A percentile compares a stretch with the other conserved stretches of the same genome.
Evolutionary conservation across 2,113 vertebrate genomes (phyloP).

Genomic region (Gavialis gangeticus): DNA sequence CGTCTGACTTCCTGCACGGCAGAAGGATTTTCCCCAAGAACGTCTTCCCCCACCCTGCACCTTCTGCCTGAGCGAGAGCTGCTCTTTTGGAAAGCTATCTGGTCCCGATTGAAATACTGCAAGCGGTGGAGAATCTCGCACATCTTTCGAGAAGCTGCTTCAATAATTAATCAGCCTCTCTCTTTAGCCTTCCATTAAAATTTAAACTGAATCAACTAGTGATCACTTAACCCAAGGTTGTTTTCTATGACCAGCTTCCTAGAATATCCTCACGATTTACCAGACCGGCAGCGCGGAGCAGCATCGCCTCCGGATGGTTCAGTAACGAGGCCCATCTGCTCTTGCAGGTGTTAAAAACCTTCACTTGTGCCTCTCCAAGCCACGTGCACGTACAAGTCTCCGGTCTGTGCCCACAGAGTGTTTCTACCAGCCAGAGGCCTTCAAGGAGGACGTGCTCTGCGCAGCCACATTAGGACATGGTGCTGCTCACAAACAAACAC

Average conservation of each 20-base stretch:
- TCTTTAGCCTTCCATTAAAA: background rate
- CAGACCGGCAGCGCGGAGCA: background rate
- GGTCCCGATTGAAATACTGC: no score
- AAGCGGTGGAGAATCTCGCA: no score
- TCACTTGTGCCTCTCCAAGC: background rate
- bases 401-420: background rate
- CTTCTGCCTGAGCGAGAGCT: background rate
- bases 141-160: background rate
- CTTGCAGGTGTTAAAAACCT: background rate
- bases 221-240: background rate
- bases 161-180: slow-evolving; percentile 20
- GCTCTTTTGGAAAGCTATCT: background rate
- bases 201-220: background rate
- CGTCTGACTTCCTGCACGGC: fast-evolving
- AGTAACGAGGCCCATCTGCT: no score
- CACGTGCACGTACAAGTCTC: background rate
- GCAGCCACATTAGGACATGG: background rate
- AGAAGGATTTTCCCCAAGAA: background rate
- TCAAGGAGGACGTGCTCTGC: background rate
- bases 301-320: no score
- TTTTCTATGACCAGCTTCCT: background rate
- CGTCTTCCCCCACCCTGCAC: background rate
- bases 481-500: background rate
- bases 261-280: background rate
- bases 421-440: background rate